These are phyloP conservation scores for Drosophila willistoni DNA, from an alignment of 1,140 invertebrate genomes.

Conservation along the genomic window DNA sequence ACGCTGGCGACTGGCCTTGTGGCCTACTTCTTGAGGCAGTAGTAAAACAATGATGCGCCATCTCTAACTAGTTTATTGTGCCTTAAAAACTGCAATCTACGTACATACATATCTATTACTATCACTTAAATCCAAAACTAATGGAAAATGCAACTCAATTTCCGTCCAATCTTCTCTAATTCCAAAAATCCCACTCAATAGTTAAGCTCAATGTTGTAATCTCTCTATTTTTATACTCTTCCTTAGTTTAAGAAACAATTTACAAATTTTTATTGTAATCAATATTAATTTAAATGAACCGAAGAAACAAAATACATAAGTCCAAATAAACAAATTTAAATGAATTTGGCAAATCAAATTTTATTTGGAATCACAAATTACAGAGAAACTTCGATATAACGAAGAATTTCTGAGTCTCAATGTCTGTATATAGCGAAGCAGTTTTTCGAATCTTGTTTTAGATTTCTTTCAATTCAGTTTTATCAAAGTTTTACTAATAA, in stretches of 20 bases:
- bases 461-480: too few relatives aligned
- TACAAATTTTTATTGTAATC: conserved; percentile 7
- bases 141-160: conserved; percentile 38
- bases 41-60: conserved; percentile 10
- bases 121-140: conserved; percentile 44
- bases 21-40: conserved; percentile 84
- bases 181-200: background rate
- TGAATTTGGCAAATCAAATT: background rate
- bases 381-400: too few relatives aligned
- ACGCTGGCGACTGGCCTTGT: conserved; percentile 97
- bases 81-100: conserved; percentile 33
- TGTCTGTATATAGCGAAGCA: too few relatives aligned
- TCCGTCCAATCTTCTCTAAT: conserved; percentile 50
- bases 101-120: conserved; percentile 69
- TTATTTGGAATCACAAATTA: background rate
- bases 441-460: too few relatives aligned
- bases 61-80: conserved; percentile 25
- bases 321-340: conserved; percentile 10
- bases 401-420: too few relatives aligned
- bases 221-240: conserved; percentile 15
- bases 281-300: conserved; percentile 4
- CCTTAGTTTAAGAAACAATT: background rate
- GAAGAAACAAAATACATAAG: background rate
- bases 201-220: conserved; percentile 39
- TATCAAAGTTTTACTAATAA: too few relatives aligned